These are phyloP conservation scores for Drosophila austrosaltans DNA, from an alignment of 2,888 invertebrate genomes.

Conservation along the genomic window DNA sequence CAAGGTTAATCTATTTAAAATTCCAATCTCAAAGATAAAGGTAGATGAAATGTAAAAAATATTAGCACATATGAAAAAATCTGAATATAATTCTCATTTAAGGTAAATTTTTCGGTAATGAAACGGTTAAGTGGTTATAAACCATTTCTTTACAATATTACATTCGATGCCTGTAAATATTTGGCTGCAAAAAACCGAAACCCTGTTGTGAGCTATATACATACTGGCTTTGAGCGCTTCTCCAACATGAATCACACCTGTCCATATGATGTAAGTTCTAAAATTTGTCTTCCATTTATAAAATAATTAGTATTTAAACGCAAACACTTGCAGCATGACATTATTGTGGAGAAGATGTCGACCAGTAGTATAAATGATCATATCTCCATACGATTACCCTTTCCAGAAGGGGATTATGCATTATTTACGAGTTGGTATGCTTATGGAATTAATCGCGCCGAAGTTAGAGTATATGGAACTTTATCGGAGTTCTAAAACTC, in stretches of 20 bases:
- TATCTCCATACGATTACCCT: neutral
- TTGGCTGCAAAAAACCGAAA: neutral
- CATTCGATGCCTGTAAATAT: neutral
- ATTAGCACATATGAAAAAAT: too few relatives aligned
- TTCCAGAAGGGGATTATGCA: neutral
- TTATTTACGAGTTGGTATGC: neutral
- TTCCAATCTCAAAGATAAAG: too few relatives aligned
- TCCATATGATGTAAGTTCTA: neutral
- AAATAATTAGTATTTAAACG: neutral
- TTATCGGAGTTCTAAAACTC: too few relatives aligned
- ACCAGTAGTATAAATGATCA: neutral
- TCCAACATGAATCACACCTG: neutral
- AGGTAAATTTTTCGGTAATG: neutral
- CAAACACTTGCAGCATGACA: neutral
- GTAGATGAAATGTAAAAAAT: too few relatives aligned
- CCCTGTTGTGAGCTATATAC: neutral
- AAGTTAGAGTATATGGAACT: neutral
- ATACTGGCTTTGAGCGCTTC: neutral
- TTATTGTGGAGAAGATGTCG: neutral
- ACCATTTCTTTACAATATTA: neutral
- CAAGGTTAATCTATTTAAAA: too few relatives aligned
- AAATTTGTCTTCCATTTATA: neutral
- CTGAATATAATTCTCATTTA: too few relatives aligned
- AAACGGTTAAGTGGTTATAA: neutral
- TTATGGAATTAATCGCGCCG: neutral